Conservation (phyloP, 2,888 invertebrate species). For the Crepidodera aurea region DNA sequence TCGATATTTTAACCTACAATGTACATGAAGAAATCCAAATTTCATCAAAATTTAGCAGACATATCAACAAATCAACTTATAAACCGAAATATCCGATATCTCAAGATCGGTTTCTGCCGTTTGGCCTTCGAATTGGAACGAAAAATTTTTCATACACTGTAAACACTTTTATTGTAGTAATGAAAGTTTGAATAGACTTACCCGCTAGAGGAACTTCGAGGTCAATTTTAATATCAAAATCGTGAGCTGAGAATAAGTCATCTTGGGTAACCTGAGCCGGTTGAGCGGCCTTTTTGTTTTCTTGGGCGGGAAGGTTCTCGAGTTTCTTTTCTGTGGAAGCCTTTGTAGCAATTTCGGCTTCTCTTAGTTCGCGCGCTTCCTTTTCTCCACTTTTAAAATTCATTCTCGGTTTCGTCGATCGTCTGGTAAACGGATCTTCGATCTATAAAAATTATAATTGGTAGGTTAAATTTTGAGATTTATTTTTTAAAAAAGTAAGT, state of each 20-base stretch:
- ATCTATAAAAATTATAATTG: slow-evolving; percentile 60
- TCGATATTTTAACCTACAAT: no score
- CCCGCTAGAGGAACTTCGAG: slow-evolving; percentile 83
- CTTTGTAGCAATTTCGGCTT: slow-evolving; percentile 58
- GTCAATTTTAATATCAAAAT: slow-evolving; percentile 96
- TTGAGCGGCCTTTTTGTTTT: slow-evolving; percentile 50
- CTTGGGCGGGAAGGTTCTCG: slow-evolving; percentile 45
- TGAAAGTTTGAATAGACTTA: slow-evolving; percentile 59
- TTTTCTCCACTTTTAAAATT: slow-evolving; percentile 71
- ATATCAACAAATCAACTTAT: no score
- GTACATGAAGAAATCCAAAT: no score
- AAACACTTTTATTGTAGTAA: no score
- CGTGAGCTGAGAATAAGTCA: slow-evolving; percentile 73
- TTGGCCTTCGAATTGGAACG: no score
- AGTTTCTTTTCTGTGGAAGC: slow-evolving; percentile 42
- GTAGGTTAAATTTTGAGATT: background rate
- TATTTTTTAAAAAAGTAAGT: slow-evolving; percentile 2
- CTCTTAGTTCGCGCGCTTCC: slow-evolving; percentile 54
- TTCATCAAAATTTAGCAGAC: no score
- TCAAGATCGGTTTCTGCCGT: no score
- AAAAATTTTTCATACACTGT: no score
- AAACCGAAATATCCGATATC: no score
- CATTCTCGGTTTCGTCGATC: slow-evolving; percentile 90
- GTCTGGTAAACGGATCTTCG: slow-evolving; percentile 90
- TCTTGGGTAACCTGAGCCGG: slow-evolving; percentile 62